Conservation (phyloP, 2,888 invertebrate species). For the Xylocampa areola region DNA sequence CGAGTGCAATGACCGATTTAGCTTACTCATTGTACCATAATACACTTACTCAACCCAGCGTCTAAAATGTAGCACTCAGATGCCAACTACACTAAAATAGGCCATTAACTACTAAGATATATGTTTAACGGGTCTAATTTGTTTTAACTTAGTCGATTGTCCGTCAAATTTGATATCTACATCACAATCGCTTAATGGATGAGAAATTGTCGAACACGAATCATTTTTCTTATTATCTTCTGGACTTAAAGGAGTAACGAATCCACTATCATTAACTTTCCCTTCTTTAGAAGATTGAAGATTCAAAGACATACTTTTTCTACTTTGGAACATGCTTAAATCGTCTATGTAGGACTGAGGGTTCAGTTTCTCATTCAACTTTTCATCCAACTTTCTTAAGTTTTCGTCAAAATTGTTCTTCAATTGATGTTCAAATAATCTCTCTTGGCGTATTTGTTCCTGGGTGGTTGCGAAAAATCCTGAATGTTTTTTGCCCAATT, state of each 20-base stretch:
- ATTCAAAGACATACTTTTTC: conserved; percentile 80
- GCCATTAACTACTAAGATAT: conserved; percentile 28
- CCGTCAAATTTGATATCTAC: conserved; percentile 95
- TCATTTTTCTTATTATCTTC: conserved; percentile 81
- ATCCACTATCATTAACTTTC: conserved; percentile 89
- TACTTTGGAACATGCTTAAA: conserved; percentile 75
- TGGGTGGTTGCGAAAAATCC: conserved; percentile 92
- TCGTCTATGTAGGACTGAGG: conserved; percentile 76
- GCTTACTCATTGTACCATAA: too few species aligned
- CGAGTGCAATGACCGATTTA: too few species aligned
- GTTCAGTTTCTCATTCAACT: conserved; percentile 74
- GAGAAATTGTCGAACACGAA: conserved; percentile 85
- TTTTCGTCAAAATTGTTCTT: conserved; percentile 87
- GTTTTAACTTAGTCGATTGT: conserved; percentile 93
- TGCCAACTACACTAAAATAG: background rate
- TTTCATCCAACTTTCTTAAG: conserved; percentile 76
- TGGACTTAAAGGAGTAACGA: conserved; percentile 91
- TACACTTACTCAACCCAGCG: too few species aligned
- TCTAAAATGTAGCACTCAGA: too few species aligned
- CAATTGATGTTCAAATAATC: conserved; percentile 84
- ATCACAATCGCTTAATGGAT: conserved; percentile 94
- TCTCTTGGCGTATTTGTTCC: conserved; percentile 92
- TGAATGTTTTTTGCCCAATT: conserved; percentile 71
- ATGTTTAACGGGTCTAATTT: conserved; percentile 89
- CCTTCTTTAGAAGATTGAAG: conserved; percentile 69